A percentile compares a stretch with the other conserved stretches of the same genome.
Evolutionary conservation across 2,888 invertebrate genomes (phyloP).

Genomic region (Cancer borealis): DNA sequence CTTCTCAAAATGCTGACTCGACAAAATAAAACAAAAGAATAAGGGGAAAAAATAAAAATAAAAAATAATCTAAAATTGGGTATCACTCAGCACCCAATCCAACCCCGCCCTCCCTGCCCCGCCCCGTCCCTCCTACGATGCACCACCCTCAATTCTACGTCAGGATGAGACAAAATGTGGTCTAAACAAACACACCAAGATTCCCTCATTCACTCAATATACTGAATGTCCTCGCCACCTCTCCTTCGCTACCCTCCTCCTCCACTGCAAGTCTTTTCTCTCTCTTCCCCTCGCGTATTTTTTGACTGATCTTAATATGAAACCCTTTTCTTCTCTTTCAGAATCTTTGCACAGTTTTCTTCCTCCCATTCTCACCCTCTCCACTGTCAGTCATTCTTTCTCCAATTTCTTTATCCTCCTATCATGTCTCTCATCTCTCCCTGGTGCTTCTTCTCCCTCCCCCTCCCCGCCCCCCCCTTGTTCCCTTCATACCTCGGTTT

Average conservation of each 20-base stretch:
- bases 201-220: not conserved
- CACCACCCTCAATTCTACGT: not conserved
- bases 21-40: not conserved
- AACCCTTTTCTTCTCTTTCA: not conserved
- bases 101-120: not conserved
- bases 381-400: conserved; percentile 9
- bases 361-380: not conserved
- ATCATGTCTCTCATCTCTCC: not conserved
- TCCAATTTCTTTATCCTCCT: not conserved
- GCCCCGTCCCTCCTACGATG: not conserved
- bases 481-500: not conserved
- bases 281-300: not conserved
- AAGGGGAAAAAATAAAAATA: not conserved
- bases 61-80: not conserved
- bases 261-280: not conserved
- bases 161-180: conserved; percentile 1
- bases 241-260: not conserved
- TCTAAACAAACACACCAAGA: not conserved
- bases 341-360: not conserved
- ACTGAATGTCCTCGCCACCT: not conserved
- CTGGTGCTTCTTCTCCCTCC: not conserved
- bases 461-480: not conserved
- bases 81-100: not conserved
- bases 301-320: not conserved
- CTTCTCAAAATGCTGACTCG: not conserved